Conservation (phyloP, 2,888 invertebrate genomes). For the Hofmannophila pseudospretella region DNA sequence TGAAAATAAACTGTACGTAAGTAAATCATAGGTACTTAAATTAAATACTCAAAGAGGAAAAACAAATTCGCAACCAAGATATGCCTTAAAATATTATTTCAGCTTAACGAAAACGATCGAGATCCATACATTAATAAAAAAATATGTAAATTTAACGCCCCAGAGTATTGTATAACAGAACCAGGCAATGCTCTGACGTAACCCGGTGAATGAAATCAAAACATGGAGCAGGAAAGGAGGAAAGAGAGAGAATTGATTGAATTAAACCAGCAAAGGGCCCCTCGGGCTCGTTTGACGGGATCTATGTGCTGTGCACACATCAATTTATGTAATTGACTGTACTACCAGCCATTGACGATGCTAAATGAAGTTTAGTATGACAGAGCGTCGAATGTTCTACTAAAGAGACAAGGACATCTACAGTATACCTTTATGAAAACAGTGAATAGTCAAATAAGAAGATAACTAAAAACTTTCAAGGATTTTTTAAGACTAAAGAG, state of each 20-base stretch:
- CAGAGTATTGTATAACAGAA: not conserved
- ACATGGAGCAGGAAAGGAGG: conserved; percentile 1
- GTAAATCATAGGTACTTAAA: no score
- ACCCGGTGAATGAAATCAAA: conserved; percentile 6
- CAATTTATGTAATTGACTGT: conserved; percentile 67
- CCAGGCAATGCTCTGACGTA: not conserved
- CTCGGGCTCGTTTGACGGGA: conserved; percentile 47
- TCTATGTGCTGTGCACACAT: conserved; percentile 66
- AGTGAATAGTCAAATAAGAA: no score
- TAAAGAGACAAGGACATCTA: no score
- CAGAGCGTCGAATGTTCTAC: no score
- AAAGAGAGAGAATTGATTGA: conserved; percentile 45
- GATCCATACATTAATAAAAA: conserved; percentile 12
- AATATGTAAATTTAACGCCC: not conserved
- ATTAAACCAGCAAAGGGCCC: conserved; percentile 56
- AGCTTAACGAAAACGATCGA: conserved; percentile 13
- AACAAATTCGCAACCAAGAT: no score
- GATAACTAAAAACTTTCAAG: no score
- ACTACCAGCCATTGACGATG: conserved; percentile 17
- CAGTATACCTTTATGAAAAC: no score
- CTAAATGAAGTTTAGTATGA: no score
- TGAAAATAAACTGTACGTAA: no score
- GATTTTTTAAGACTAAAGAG: no score
- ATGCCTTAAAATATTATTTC: no score
- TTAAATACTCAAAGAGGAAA: no score